These are phyloP conservation scores for Diploptera punctata DNA, from an alignment of 2,888 invertebrate genomes.

Conservation along the genomic window DNA sequence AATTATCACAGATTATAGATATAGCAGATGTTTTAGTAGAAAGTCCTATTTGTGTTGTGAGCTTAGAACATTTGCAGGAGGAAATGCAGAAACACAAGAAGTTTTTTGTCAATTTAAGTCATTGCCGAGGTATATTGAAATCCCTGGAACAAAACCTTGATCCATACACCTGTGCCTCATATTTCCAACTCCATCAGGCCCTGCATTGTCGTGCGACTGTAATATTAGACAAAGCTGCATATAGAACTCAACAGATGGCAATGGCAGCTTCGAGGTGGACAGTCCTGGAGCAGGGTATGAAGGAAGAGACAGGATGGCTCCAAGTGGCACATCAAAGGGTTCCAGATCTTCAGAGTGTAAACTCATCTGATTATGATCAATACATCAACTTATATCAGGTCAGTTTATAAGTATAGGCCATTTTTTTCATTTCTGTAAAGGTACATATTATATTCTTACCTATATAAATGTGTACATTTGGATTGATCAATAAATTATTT, in stretches of 20 bases:
- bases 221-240: slow-evolving; percentile 81
- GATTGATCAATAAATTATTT: no score
- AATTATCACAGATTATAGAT: slow-evolving; percentile 85
- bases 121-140: slow-evolving; percentile 85
- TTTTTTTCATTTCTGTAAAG: no score
- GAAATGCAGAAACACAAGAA: slow-evolving; percentile 90
- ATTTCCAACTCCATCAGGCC: slow-evolving; percentile 75
- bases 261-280: slow-evolving; percentile 87
- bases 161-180: slow-evolving; percentile 75
- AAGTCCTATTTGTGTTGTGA: slow-evolving; percentile 75
- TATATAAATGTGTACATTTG: no score
- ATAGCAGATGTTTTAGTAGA: slow-evolving; percentile 83
- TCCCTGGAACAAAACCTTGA: slow-evolving; percentile 86
- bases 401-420: no score
- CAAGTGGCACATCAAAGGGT: slow-evolving; percentile 84
- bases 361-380: slow-evolving; percentile 83
- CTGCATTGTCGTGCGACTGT: slow-evolving; percentile 77
- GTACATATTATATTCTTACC: no score
- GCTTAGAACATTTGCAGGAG: slow-evolving; percentile 81
- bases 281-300: slow-evolving; percentile 78
- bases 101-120: slow-evolving; percentile 87
- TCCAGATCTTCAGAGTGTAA: slow-evolving; percentile 80
- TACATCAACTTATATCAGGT: slow-evolving; percentile 78
- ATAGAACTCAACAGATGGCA: slow-evolving; percentile 82
- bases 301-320: slow-evolving; percentile 83